A percentile compares a stretch with the other conserved stretches of the same genome.
These are phyloP conservation scores for Neotoxoptera formosana DNA, from an alignment of 1,140 invertebrate genomes.

Conservation along the genomic window DNA sequence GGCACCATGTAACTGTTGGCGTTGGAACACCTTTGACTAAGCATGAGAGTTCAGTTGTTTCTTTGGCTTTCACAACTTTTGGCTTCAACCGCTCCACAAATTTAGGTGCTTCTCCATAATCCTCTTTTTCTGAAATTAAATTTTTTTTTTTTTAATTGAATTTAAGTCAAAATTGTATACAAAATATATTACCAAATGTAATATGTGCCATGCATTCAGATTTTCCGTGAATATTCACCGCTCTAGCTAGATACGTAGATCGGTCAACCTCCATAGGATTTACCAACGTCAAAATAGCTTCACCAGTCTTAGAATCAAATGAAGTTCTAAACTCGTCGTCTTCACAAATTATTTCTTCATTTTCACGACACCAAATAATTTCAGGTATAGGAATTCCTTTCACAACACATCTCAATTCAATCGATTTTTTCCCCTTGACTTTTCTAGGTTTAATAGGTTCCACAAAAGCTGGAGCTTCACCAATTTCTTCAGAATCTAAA, in stretches of 20 bases:
- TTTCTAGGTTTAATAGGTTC: constrained; percentile 73
- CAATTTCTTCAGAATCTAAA: constrained; percentile 73
- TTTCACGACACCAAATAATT: constrained; percentile 76
- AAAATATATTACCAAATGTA: constrained; percentile 64
- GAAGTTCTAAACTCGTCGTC: constrained; percentile 67
- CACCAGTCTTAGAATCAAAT: constrained; percentile 67
- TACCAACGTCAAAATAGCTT: constrained; percentile 71
- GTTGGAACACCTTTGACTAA: constrained; percentile 74
- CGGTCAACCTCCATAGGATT: constrained; percentile 71
- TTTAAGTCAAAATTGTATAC: background rate
- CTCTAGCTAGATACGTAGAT: constrained; percentile 72
- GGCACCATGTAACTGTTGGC: constrained; percentile 78
- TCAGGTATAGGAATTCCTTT: constrained; percentile 74
- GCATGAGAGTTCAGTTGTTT: constrained; percentile 71
- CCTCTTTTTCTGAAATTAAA: constrained; percentile 71
- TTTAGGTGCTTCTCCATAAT: constrained; percentile 71
- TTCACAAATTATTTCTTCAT: constrained; percentile 70
- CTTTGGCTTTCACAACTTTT: constrained; percentile 70
- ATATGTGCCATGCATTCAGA: constrained; percentile 75
- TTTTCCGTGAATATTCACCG: constrained; percentile 74
- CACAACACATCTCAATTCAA: constrained; percentile 73
- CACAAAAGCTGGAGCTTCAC: constrained; percentile 71
- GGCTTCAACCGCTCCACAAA: constrained; percentile 74
- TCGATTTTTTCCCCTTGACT: constrained; percentile 70
- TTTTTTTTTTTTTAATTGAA: background rate